Evolutionary conservation across 2,113 vertebrate species (phyloP).

Genomic region (Spheniscus mendiculus): DNA sequence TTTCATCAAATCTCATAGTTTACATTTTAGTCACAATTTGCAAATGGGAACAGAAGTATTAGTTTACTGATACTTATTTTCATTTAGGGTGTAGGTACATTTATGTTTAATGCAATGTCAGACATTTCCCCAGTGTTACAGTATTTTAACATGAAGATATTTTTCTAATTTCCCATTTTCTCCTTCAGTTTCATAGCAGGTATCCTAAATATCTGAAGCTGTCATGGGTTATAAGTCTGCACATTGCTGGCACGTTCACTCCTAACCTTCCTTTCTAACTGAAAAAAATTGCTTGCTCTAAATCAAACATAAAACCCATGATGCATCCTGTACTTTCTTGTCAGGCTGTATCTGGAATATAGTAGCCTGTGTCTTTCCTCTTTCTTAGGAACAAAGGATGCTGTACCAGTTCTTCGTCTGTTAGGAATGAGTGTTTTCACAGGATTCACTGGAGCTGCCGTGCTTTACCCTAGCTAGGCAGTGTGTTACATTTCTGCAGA

Average conservation of each 20-base stretch:
- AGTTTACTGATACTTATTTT: conserved; percentile 1
- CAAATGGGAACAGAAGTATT: neutral
- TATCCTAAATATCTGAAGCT: neutral
- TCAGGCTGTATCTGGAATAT: neutral
- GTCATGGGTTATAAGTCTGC: neutral
- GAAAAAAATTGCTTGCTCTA: neutral
- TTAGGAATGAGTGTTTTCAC: neutral
- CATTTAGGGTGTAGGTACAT: neutral
- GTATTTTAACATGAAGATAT: neutral
- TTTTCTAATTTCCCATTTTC: neutral
- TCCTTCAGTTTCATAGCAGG: neutral
- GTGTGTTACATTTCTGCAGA: neutral
- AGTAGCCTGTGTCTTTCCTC: neutral
- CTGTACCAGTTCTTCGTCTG: neutral
- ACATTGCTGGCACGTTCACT: neutral
- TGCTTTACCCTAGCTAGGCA: neutral
- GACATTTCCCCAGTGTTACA: neutral
- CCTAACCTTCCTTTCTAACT: neutral
- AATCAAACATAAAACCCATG: neutral
- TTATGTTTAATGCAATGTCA: neutral
- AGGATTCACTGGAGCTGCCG: accelerated
- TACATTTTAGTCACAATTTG: neutral
- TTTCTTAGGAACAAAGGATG: neutral
- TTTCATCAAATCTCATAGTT: neutral
- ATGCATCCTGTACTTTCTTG: neutral